Percentiles rank a stretch among this genome's conserved stretches.
These are phyloP conservation scores for Delphinus delphis DNA, from an alignment of 2,113 vertebrate genomes.

Conservation along the genomic window DNA sequence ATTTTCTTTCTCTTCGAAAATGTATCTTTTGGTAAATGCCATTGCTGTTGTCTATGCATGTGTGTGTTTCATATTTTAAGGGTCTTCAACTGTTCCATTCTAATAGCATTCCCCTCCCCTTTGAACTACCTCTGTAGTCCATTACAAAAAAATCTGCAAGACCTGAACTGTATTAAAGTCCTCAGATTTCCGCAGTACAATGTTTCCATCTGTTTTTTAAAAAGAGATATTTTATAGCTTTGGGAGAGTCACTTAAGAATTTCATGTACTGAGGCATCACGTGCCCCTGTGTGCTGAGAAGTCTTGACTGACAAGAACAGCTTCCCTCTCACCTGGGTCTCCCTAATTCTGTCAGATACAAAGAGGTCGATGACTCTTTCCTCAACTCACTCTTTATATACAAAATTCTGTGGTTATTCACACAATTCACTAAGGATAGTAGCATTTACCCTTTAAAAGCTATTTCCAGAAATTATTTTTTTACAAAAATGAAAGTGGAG, in stretches of 20 bases:
- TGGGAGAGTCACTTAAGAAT: conserved; percentile 21
- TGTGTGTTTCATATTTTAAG: conserved; percentile 40
- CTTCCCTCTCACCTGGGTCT: background rate
- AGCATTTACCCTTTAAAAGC: background rate
- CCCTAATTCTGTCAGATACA: background rate
- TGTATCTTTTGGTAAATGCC: background rate
- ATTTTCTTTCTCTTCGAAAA: conserved; percentile 43
- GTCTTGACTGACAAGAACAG: background rate
- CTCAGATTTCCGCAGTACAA: conserved; percentile 1
- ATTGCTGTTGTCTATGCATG: background rate
- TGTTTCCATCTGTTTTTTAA: conserved; percentile 11
- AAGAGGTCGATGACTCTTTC: conserved; percentile 11
- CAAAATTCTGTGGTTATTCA: conserved; percentile 31
- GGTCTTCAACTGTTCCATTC: conserved; percentile 4
- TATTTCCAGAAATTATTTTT: conserved; percentile 65
- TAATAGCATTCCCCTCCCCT: background rate
- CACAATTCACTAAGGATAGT: background rate
- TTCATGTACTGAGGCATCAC: background rate
- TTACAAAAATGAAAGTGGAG: conserved; percentile 65
- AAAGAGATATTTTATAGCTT: conserved; percentile 17
- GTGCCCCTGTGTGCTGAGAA: background rate
- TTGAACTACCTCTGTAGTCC: conserved; percentile 15
- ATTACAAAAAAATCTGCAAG: background rate
- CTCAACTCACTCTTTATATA: background rate
- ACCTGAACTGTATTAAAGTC: conserved; percentile 44